Conservation (phyloP, 2,888 invertebrate genomes). For the Trissonchulus latispiculum region DNA sequence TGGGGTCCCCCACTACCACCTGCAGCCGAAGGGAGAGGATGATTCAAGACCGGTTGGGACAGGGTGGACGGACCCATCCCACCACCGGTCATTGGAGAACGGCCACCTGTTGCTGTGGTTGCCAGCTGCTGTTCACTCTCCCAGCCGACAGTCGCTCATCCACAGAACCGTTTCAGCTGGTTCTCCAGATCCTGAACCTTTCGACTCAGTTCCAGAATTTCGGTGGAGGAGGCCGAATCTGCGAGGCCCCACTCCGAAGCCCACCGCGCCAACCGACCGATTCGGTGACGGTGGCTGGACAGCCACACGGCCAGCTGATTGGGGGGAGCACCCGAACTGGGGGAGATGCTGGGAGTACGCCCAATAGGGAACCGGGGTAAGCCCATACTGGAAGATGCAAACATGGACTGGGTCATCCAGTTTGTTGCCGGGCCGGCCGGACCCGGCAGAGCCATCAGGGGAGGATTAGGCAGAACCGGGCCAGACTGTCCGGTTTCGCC, state of each 20-base stretch:
- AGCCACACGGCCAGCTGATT: neutral
- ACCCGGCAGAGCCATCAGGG: neutral
- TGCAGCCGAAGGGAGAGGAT: neutral
- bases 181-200: neutral
- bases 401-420: neutral
- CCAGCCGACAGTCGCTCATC: slow-evolving; percentile 8
- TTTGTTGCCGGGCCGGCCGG: neutral
- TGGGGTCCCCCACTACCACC: no score
- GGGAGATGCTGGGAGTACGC: neutral
- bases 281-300: neutral
- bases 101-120: neutral
- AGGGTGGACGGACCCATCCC: neutral
- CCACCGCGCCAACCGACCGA: neutral
- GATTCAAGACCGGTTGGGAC: neutral
- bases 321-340: neutral
- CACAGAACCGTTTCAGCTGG: slow-evolving; percentile 20
- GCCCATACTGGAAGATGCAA: neutral
- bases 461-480: neutral
- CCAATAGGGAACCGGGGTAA: neutral
- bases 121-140: neutral
- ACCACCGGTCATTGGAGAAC: no score
- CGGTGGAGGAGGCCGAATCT: neutral
- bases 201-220: neutral
- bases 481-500: neutral
- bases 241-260: neutral